These are phyloP conservation scores for Siphlonurus alternatus DNA, from an alignment of 2,888 invertebrate genomes.

Conservation along the genomic window DNA sequence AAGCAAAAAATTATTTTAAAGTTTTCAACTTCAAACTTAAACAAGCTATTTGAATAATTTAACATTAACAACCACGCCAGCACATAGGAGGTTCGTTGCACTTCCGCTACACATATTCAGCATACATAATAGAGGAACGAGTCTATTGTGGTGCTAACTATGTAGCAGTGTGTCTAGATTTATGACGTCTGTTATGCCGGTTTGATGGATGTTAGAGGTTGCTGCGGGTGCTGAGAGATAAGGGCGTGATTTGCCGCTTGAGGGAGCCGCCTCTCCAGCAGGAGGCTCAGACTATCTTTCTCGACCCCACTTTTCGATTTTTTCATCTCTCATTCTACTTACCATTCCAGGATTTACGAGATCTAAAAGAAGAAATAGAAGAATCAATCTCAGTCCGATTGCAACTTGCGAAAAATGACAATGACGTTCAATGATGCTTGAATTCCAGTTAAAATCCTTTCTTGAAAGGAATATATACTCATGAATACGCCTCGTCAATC, in stretches of 20 bases:
- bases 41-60: too few relatives aligned
- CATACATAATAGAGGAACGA: too few relatives aligned
- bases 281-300: background rate
- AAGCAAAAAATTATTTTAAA: too few relatives aligned
- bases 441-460: background rate
- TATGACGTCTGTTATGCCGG: background rate
- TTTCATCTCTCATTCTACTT: background rate
- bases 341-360: too few relatives aligned
- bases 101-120: too few relatives aligned
- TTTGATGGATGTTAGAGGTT: background rate
- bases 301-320: background rate
- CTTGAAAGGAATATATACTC: too few relatives aligned
- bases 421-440: background rate
- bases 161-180: too few relatives aligned
- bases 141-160: too few relatives aligned
- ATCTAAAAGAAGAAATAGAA: background rate
- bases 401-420: background rate
- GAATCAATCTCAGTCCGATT: background rate
- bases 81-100: too few relatives aligned
- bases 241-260: background rate
- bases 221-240: background rate
- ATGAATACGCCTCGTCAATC: too few relatives aligned
- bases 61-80: too few relatives aligned
- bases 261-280: background rate
- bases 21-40: too few relatives aligned